Evolutionary conservation across 1,140 invertebrate species (phyloP), one percentile per base, ranked within the genome.

Genomic region (Drosophila hydei): DNA sequence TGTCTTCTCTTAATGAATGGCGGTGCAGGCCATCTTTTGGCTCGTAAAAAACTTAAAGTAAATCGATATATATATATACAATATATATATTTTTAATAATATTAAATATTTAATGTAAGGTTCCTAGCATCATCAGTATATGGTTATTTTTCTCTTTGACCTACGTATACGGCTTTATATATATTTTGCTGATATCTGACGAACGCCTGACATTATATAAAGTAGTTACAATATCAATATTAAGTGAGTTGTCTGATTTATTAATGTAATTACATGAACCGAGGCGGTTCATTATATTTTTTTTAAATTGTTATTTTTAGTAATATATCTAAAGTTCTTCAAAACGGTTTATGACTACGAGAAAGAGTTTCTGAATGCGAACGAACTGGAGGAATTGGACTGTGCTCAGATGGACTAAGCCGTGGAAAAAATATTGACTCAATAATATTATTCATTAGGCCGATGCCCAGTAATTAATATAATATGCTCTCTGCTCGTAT

Each of bases 171-270:
- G 42, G 42, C 18, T 4, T 0, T 45, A 9, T 19, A 12, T 45
- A 21, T 5, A 21, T 45, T 45, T 47, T 47, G 21, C 4, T 47
- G 21, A 47, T 47, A 47, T 47, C 19, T 47, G 43, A 21, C 5
- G 43, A 18, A n/a, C 19, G 19, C 23, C 9, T 47, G 3, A 4
- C 9, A 8, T 8, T 7, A 0, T 0, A 11, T 4, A 19, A 43
- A 4, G 2, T 3, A 3, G 2, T 43, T 18, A 14, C 8, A 16
- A 43, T 43, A 0, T 19, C n/a, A 0, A 9, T 47, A n/a, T 47
- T 47, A 12, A n/a, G 11, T 23, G 16, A 18, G 12, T 3, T 23
- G 1, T 23, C n/a, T n/a, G n/a, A n/a, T n/a, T n/a, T n/a, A n/a
- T n/a, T n/a, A n/a, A n/a, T n/a, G n/a, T n/a, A n/a, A n/a, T n/a